Conservation (phyloP, 2,113 vertebrate genomes). For the Octodon degus region DNA sequence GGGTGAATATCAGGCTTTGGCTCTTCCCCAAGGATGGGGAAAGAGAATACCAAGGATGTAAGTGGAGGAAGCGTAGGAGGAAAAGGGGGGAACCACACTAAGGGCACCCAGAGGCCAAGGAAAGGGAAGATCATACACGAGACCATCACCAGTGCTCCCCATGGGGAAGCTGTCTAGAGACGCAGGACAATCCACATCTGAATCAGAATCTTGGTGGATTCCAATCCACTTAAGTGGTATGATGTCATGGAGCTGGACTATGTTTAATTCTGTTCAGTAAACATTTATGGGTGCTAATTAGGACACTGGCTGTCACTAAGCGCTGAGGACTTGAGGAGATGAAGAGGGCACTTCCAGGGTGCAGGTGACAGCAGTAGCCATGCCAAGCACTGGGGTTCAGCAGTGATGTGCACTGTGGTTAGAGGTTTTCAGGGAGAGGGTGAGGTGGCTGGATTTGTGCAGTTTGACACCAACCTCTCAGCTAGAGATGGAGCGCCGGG, state of each 20-base stretch:
- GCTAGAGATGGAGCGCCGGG: not conserved
- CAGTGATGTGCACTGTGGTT: too few species aligned
- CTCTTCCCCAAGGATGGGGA: not conserved
- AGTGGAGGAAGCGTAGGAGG: not conserved
- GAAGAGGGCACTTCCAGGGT: not conserved
- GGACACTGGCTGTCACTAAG: not conserved
- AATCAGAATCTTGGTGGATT: not conserved
- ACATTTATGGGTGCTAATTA: not conserved
- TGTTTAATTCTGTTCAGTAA: conserved; percentile 47
- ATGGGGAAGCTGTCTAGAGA: not conserved
- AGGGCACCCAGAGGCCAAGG: not conserved
- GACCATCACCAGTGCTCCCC: too few species aligned
- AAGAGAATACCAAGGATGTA: not conserved
- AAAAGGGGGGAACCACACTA: not conserved
- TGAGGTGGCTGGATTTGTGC: not conserved
- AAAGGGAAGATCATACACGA: too few species aligned
- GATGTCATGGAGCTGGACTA: conserved; percentile 1
- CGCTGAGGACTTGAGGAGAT: not conserved
- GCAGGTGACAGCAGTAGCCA: not conserved
- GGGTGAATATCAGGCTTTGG: not conserved
- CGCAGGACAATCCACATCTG: not conserved
- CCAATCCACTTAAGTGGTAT: not conserved
- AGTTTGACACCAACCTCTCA: not conserved
- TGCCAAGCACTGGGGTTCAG: not conserved
- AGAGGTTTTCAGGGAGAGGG: not conserved